Evolutionary conservation across 2,113 vertebrate species (phyloP), one percentile per base, ranked within the genome.

Genomic region (Clupea harengus): DNA sequence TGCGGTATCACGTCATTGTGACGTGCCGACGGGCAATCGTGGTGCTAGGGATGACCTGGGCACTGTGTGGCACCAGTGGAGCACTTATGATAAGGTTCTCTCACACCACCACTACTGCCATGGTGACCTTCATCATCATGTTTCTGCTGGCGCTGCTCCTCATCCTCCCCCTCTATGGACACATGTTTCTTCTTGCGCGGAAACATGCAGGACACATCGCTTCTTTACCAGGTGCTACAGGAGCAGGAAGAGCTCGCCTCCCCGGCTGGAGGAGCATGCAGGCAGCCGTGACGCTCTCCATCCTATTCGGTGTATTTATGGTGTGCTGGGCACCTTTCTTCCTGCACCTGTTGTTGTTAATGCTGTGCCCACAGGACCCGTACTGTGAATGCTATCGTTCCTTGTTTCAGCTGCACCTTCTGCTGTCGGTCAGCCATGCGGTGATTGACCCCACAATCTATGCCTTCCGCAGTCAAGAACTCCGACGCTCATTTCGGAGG

Each of bases 371-470:
- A 0, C 88, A 90, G 44, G 97, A 99, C 89, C 98, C 98, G 0
- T 99, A 99, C 87, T 99, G 98, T 9, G 95, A 96, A 89, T 99
- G 98, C 88, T 99, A 98, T 87, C 94, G 97, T 83, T 98, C 98
- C 2, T 95, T 98, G 84, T 97, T 99, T 88, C 95, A 98, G 7
- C 92, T 98, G 20, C 97, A 99, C 0, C 94, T 97, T 22, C 93
- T 96, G 0, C 90, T 99, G 47, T 92, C 99, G 84, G 97, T 98
- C 95, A 97, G 97, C 89, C 98, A 99, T 4, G 96, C 97, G 0
- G 91, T 98, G 78, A 96, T 99, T 0, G 96, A 99, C 87, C 98
- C 98, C 0, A 96, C 97, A 82, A 98, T 99, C 92, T 99, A 99
- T 22, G 97, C 98, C 28, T 99, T 98, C 88, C 95, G 97, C 85